These are phyloP conservation scores for Maconellicoccus hirsutus DNA, from an alignment of 1,140 invertebrate species.

Conservation along the genomic window DNA sequence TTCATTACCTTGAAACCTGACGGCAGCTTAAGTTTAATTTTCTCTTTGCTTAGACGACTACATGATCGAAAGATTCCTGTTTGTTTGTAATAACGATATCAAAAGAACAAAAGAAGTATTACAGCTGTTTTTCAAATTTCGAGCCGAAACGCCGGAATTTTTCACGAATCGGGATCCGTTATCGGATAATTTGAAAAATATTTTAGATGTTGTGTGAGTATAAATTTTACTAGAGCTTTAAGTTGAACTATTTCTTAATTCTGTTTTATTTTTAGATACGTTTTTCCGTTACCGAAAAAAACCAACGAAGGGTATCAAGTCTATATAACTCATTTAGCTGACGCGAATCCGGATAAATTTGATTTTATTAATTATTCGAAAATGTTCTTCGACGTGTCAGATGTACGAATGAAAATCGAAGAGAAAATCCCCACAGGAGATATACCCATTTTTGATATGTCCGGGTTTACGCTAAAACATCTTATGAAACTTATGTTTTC, in stretches of 20 bases:
- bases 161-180: slow-evolving; percentile 34
- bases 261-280: slow-evolving; percentile 27
- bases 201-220: slow-evolving; percentile 32
- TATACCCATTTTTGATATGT: slow-evolving; percentile 32
- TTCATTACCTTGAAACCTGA: no score
- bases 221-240: not conserved
- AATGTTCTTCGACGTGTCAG: slow-evolving; percentile 31
- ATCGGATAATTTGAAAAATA: slow-evolving; percentile 30
- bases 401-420: slow-evolving; percentile 29
- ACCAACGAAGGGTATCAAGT: slow-evolving; percentile 48
- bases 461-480: slow-evolving; percentile 30
- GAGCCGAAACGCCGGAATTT: slow-evolving; percentile 34
- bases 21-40: not conserved
- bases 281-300: slow-evolving; percentile 34
- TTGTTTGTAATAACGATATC: slow-evolving; percentile 33
- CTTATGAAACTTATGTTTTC: slow-evolving; percentile 27
- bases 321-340: slow-evolving; percentile 43
- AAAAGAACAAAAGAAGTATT: slow-evolving; percentile 35
- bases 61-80: slow-evolving; percentile 33
- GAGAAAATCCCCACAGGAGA: slow-evolving; percentile 29
- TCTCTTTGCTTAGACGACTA: slow-evolving; percentile 32
- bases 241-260: not conserved
- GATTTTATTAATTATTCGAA: slow-evolving; percentile 33
- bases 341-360: slow-evolving; percentile 47
- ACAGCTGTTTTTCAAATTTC: slow-evolving; percentile 33